Base-by-base conservation (phyloP, 2,113 vertebrate species). In the Lota lota region DNA sequence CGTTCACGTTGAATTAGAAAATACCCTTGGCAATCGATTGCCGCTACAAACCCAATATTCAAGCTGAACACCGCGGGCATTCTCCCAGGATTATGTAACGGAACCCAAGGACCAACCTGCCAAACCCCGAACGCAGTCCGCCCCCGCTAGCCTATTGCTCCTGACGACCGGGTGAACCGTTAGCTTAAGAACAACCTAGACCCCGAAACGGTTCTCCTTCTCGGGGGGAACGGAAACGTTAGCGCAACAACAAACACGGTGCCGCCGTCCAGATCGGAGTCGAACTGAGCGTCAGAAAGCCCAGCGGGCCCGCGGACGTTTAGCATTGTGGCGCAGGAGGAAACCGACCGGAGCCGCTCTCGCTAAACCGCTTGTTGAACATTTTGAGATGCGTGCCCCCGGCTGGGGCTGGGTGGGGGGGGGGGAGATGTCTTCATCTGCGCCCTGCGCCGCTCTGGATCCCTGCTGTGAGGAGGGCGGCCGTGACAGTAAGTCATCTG, bases 391-490 rank as follows among this genome's bases (percentile, higher is more conserved):
- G 40, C 12, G 40, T 50, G 61, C 62, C 78, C 75, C 24, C 3
- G 24, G 24, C 24, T 0, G 24, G 24, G 3, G 3, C 24, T 5
- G 24, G 3, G 24, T 5, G 3, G 24, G 24, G 24, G 24, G 24
- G 24, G 24, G 24, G 24, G 24, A 5, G 3, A 84, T 62, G 65
- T 69, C 70, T 81, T 80, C 65, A 76, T 80, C 74, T 70, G 54
- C 53, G 28, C 51, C 57, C n/a, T 20, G 1, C 5, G 72, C 61
- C 75, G 15, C 22, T 65, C 76, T 83, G 61, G 69, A 40, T 21
- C 68, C 72, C 69, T 66, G 62, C 59, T 70, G 58, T 67, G 74
- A 74, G 64, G 73, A 72, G 73, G 70, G 74, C 60, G 18, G 78
- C 77, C 64, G 47, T n/a, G 68, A 76, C 69, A 83, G 78, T n/a